phyloP scores from a whole-genome alignment of 1,140 invertebrate genomes.

The Diabrotica undecimpunctata region DNA sequence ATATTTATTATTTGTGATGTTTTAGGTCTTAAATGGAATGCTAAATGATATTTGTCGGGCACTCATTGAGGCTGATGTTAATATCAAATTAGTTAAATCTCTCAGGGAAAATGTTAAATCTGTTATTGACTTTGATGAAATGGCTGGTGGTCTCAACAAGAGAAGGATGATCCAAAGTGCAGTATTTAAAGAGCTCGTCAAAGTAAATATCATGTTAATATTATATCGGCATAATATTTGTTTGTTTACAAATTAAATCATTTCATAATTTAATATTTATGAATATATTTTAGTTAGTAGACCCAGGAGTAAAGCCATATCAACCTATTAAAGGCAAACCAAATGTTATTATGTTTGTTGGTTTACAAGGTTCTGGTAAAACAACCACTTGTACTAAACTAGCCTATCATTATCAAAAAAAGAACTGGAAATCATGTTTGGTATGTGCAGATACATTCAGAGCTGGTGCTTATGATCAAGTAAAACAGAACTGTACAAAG shows the following conservation, averaged over 20 bases:
- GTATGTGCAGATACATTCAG: constrained; percentile 99
- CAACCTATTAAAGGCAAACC: constrained; percentile 92
- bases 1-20: constrained; percentile 21
- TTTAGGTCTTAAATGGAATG: constrained; percentile 95
- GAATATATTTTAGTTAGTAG: constrained; percentile 73
- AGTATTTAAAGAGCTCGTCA: constrained; percentile 98
- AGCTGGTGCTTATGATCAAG: constrained; percentile 99
- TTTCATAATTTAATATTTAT: too few species aligned
- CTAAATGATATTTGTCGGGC: constrained; percentile 98
- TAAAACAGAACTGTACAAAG: constrained; percentile 99
- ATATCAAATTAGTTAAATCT: constrained; percentile 94
- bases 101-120: constrained; percentile 96
- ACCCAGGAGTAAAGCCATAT: constrained; percentile 97
- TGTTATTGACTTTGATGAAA: constrained; percentile 99
- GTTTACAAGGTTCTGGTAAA: constrained; percentile 98
- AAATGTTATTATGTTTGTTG: constrained; percentile 99
- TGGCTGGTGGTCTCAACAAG: constrained; percentile 98
- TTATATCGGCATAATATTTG: not conserved
- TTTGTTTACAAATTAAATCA: too few species aligned
- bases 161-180: constrained; percentile 97
- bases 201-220: constrained; percentile 57
- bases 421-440: constrained; percentile 98
- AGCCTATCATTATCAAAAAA: constrained; percentile 98
- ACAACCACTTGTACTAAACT: constrained; percentile 99
- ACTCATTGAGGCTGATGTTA: constrained; percentile 97